Conservation (phyloP, 2,113 vertebrate species). For the Salvelinus sp. region DNA sequence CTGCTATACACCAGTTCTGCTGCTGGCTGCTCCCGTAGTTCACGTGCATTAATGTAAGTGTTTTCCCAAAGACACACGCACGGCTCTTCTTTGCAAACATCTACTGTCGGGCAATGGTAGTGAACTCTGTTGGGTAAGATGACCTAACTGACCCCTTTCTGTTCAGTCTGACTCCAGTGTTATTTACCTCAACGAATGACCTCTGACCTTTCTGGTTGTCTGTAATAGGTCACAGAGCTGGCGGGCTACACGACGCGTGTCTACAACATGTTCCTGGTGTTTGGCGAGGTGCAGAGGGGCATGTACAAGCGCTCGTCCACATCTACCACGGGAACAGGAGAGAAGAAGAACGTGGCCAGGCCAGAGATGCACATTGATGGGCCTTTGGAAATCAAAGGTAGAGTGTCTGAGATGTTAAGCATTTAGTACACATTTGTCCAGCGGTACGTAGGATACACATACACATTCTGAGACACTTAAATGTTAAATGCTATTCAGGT, state of each 20-base stretch:
- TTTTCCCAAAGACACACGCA: background rate
- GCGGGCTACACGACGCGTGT: conserved; percentile 95
- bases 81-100: background rate
- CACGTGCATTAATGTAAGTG: background rate
- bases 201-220: conserved; percentile 27
- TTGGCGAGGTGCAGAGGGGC: conserved; percentile 92
- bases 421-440: background rate
- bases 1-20: background rate
- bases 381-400: conserved; percentile 90
- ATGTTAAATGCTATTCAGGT: no score
- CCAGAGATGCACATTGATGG: conserved; percentile 78
- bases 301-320: conserved; percentile 86
- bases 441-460: no score
- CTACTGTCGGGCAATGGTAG: background rate
- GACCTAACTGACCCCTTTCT: no score
- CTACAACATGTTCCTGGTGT: conserved; percentile 94
- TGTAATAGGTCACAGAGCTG: conserved; percentile 89
- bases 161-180: background rate
- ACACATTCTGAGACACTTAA: no score
- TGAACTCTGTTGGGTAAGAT: background rate
- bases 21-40: background rate
- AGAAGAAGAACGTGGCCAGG: conserved; percentile 68
- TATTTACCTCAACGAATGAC: background rate
- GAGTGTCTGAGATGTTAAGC: background rate
- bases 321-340: conserved; percentile 62